These are phyloP conservation scores for Notamacropus eugenii DNA, from an alignment of 2,797 vertebrate species.

Conservation along the genomic window DNA sequence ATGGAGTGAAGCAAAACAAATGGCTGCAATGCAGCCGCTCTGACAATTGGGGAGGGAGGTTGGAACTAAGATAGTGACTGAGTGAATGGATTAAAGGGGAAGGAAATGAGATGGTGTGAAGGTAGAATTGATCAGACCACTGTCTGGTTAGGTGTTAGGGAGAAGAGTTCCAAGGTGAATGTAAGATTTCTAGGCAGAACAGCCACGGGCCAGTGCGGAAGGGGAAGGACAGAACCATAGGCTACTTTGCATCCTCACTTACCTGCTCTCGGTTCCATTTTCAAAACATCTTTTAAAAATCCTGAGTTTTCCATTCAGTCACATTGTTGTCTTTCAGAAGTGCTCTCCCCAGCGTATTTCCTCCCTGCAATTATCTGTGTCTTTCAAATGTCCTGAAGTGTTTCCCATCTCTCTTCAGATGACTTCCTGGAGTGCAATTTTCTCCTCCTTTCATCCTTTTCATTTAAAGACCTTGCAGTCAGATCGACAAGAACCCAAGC, in stretches of 20 bases:
- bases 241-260: neutral
- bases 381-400: neutral
- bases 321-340: neutral
- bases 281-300: neutral
- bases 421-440: neutral
- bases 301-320: neutral
- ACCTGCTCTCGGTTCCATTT: neutral
- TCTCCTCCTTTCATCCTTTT: neutral
- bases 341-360: neutral
- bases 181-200: too few relatives aligned
- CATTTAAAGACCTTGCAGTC: neutral
- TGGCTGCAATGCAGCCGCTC: neutral
- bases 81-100: neutral
- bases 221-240: neutral
- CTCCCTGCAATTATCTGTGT: neutral
- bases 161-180: neutral
- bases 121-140: neutral
- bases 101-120: neutral
- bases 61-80: neutral
- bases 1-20: neutral
- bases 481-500: neutral
- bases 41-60: neutral
- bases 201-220: neutral
- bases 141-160: neutral
- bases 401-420: neutral